A percentile compares a stretch with the other conserved stretches of the same genome.
These are phyloP conservation scores for Phoebastria nigripes DNA, from an alignment of 2,797 vertebrate species.

Conservation along the genomic window DNA sequence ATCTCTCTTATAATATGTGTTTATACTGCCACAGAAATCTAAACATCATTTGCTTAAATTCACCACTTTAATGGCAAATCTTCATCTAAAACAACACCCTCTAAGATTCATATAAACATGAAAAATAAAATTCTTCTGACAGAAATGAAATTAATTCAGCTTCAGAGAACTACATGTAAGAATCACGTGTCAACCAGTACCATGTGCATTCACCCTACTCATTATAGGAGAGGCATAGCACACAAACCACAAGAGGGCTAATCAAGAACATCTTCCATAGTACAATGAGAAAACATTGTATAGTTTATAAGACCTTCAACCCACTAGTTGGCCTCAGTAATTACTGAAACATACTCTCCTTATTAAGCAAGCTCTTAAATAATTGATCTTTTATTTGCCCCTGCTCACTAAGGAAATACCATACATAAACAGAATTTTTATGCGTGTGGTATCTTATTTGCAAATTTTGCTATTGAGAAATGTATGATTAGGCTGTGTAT, in stretches of 20 bases:
- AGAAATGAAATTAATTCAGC: background rate
- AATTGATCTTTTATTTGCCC: constrained; percentile 45
- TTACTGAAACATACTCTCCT: constrained; percentile 53
- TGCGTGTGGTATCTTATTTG: constrained; percentile 47
- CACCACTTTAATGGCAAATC: background rate
- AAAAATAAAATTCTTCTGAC: background rate
- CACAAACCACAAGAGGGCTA: constrained; percentile 11
- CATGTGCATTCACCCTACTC: background rate
- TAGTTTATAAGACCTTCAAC: constrained; percentile 35
- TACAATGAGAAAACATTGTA: background rate
- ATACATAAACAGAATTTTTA: constrained; percentile 47
- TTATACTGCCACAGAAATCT: background rate
- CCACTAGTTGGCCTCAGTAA: constrained; percentile 45
- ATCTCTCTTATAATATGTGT: background rate
- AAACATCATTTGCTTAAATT: background rate
- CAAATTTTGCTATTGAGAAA: constrained; percentile 63
- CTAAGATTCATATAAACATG: background rate
- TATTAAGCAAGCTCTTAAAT: constrained; percentile 55
- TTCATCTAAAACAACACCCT: background rate
- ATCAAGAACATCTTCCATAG: constrained; percentile 6
- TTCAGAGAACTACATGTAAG: background rate
- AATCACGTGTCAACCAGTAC: background rate
- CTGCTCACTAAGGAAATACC: constrained; percentile 42
- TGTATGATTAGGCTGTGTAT: background rate
- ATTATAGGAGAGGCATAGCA: background rate